Percentiles rank a stretch among this genome's conserved stretches.
Conservation (phyloP, 2,888 invertebrate species). For the Drosophila pullipes region DNA sequence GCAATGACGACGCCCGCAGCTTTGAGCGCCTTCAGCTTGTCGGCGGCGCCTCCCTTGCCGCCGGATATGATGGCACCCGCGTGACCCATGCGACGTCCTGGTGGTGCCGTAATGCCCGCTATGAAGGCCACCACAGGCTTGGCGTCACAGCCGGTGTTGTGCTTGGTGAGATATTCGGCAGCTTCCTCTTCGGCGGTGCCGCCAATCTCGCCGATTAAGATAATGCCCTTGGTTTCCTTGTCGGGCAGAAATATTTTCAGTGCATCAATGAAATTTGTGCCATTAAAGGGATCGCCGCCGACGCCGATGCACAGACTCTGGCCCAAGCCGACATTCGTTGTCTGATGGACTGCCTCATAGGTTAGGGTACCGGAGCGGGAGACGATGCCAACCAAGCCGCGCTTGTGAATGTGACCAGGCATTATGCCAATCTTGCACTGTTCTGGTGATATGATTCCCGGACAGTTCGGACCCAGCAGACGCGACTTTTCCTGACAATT, state of each 20-base stretch:
- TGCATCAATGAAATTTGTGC: conserved; percentile 99
- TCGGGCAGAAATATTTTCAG: conserved; percentile 97
- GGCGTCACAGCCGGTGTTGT: conserved; percentile 93
- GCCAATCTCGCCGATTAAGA: conserved; percentile 99
- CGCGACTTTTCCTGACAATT: conserved; percentile 94
- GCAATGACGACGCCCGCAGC: conserved; percentile 96
- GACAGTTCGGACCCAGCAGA: conserved; percentile 99
- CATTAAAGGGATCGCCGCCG: conserved; percentile 99
- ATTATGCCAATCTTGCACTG: conserved; percentile 99
- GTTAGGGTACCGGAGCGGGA: conserved; percentile 99
- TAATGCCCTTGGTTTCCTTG: conserved; percentile 96
- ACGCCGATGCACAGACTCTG: conserved; percentile 99
- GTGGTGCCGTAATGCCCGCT: conserved; percentile 98
- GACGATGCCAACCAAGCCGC: conserved; percentile 96
- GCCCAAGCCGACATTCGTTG: conserved; percentile 94
- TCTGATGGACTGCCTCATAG: conserved; percentile 99
- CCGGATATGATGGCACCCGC: conserved; percentile 99
- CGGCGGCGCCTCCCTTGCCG: conserved; percentile 98
- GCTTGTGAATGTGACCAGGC: conserved; percentile 98
- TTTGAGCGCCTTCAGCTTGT: conserved; percentile 97
- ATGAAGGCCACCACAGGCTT: conserved; percentile 99
- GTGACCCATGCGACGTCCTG: conserved; percentile 99
- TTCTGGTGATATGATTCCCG: conserved; percentile 98
- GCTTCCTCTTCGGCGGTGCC: conserved; percentile 98
- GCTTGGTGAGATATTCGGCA: conserved; percentile 92